Percentiles rank a stretch among this genome's conserved stretches.
Conservation (phyloP, 2,888 invertebrate species). For the Drosophila phalerata region DNA sequence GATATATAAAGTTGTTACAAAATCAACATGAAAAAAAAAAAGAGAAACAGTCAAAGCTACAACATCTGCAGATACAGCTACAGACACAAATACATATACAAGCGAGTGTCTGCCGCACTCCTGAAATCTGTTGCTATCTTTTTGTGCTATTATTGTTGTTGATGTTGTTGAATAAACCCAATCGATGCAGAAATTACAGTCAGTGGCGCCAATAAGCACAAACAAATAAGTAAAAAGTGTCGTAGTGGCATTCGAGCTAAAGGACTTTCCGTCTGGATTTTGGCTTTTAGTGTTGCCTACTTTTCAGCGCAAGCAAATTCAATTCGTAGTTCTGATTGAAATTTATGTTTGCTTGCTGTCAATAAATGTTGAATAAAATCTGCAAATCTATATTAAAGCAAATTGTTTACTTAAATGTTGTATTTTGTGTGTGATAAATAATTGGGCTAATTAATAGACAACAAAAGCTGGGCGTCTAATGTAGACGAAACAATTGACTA, state of each 20-base stretch:
- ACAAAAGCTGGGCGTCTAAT: slow-evolving; percentile 16
- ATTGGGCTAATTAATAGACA: slow-evolving; percentile 48
- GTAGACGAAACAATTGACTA: slow-evolving; percentile 19
- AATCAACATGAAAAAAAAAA: too few relatives aligned
- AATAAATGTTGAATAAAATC: slow-evolving; percentile 56
- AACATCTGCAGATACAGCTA: not conserved
- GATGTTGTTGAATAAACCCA: slow-evolving; percentile 69
- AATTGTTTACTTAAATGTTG: slow-evolving; percentile 38
- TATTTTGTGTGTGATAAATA: slow-evolving; percentile 47
- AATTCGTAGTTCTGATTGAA: slow-evolving; percentile 21
- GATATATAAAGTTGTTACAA: slow-evolving; percentile 24
- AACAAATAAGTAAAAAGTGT: slow-evolving; percentile 54
- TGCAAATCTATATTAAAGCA: slow-evolving; percentile 20
- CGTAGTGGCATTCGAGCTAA: slow-evolving; percentile 1
- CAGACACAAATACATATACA: slow-evolving; percentile 8
- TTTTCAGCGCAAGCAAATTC: slow-evolving; percentile 27
- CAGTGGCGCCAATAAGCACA: slow-evolving; percentile 63
- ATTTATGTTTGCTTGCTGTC: slow-evolving; percentile 55
- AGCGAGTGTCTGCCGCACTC: slow-evolving; percentile 7
- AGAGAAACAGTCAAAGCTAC: not conserved
- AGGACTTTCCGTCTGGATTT: not conserved
- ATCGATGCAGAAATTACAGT: slow-evolving; percentile 77
- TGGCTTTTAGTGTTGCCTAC: slow-evolving; percentile 25
- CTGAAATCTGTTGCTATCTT: slow-evolving; percentile 41
- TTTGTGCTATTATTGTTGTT: slow-evolving; percentile 12